Conservation (phyloP, 2,797 vertebrate species). For the Chelon auratus region DNA sequence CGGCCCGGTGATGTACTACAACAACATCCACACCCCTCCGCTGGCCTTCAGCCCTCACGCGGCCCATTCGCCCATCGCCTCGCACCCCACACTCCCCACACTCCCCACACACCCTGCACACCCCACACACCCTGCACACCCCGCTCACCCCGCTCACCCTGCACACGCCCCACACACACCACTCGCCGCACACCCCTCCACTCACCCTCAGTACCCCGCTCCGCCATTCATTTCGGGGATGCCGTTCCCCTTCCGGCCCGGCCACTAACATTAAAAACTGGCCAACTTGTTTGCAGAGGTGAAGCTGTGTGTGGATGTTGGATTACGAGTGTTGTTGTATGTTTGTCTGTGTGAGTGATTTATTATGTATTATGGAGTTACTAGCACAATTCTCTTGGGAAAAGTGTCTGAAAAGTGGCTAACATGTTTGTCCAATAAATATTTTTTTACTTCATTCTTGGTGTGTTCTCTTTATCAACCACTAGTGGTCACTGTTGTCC, state of each 20-base stretch:
- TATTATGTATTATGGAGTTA: slow-evolving; percentile 35
- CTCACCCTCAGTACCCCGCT: slow-evolving; percentile 75
- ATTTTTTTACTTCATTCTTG: slow-evolving; percentile 69
- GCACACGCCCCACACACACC: slow-evolving; percentile 71
- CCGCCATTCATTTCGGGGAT: slow-evolving; percentile 91
- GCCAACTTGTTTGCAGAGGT: slow-evolving; percentile 8
- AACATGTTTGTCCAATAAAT: slow-evolving; percentile 75
- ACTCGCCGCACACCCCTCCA: slow-evolving; percentile 76
- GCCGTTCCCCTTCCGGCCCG: slow-evolving; percentile 91
- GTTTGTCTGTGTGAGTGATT: slow-evolving; percentile 21
- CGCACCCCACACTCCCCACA: slow-evolving; percentile 62
- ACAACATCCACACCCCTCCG: slow-evolving; percentile 93
- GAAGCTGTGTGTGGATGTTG: slow-evolving; percentile 16
- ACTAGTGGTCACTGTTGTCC: slow-evolving; percentile 62
- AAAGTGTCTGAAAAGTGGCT: slow-evolving; percentile 16
- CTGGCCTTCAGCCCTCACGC: slow-evolving; percentile 87
- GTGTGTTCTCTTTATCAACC: slow-evolving; percentile 38
- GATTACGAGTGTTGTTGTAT: slow-evolving; percentile 5
- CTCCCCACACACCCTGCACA: slow-evolving; percentile 57
- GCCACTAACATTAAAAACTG: slow-evolving; percentile 82
- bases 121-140: slow-evolving; percentile 66
- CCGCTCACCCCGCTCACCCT: slow-evolving; percentile 47
- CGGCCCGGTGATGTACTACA: slow-evolving; percentile 94
- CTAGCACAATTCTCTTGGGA: slow-evolving; percentile 35
- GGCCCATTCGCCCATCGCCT: slow-evolving; percentile 72